Conservation (phyloP, 1,140 invertebrate species). For the Apolygus lucorum region DNA sequence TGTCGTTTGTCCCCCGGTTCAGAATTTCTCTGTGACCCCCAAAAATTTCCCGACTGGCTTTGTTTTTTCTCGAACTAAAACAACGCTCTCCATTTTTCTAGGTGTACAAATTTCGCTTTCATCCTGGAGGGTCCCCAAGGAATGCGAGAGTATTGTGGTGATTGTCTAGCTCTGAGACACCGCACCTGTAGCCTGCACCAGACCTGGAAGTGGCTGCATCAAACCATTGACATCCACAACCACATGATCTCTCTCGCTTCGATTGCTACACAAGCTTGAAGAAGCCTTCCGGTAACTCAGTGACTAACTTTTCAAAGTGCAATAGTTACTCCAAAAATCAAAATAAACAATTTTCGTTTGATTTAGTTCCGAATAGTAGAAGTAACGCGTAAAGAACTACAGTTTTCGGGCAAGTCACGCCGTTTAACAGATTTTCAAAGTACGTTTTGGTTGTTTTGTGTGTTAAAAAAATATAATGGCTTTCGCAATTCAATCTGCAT, state of each 20-base stretch:
- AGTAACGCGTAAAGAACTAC: not conserved
- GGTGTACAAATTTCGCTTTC: conserved; percentile 30
- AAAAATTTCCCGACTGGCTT: too few species aligned
- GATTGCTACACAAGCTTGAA: conserved; percentile 29
- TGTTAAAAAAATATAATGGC: conserved; percentile 14
- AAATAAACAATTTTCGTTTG: conserved; percentile 24
- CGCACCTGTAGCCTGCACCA: conserved; percentile 70
- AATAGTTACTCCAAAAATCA: conserved; percentile 15
- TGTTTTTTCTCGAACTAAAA: too few species aligned
- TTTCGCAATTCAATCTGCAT: conserved; percentile 12
- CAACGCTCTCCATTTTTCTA: too few species aligned
- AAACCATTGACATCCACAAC: conserved; percentile 74
- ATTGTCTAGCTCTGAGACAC: conserved; percentile 73
- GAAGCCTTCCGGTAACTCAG: not conserved
- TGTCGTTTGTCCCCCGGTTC: too few species aligned
- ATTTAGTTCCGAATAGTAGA: not conserved
- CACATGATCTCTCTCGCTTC: conserved; percentile 69
- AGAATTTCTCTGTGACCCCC: too few species aligned
- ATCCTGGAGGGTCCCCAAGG: conserved; percentile 54
- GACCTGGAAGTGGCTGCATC: conserved; percentile 87
- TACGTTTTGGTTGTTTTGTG: not conserved
- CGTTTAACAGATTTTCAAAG: not conserved
- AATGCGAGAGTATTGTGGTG: conserved; percentile 71
- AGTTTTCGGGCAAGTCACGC: not conserved
- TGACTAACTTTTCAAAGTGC: not conserved